phyloP scores from a whole-genome alignment of 2,113 vertebrate genomes.

The Fulica atra region DNA sequence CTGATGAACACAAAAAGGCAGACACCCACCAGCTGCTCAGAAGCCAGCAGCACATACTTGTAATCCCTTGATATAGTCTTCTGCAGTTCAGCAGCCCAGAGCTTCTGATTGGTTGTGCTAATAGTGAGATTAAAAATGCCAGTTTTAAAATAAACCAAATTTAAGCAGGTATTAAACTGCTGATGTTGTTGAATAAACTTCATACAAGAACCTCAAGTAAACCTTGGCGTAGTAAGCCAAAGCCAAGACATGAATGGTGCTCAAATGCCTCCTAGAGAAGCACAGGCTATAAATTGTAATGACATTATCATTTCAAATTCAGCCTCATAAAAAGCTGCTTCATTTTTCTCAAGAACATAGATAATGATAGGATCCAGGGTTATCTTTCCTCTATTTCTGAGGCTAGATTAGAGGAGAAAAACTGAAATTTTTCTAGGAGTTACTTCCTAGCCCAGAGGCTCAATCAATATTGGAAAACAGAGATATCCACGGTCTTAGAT shows the following conservation, averaged over 20 bases:
- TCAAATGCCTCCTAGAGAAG: neutral
- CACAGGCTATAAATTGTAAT: neutral
- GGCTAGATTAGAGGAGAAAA: neutral
- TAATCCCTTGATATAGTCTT: constrained; percentile 94
- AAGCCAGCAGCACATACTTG: constrained; percentile 96
- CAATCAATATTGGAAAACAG: neutral
- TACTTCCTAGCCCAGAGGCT: neutral
- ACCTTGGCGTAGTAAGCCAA: neutral
- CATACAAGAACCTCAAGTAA: neutral
- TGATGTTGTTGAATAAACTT: neutral
- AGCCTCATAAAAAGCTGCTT: neutral
- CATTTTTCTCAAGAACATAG: neutral
- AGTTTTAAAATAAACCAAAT: neutral
- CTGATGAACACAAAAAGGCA: constrained; percentile 97
- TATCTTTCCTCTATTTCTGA: neutral
- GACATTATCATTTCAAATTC: neutral
- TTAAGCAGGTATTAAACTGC: neutral
- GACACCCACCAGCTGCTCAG: constrained; percentile 96
- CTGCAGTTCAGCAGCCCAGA: constrained; percentile 96
- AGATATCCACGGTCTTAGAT: neutral
- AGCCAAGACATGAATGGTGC: neutral
- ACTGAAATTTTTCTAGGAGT: neutral
- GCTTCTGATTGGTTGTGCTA: constrained; percentile 98
- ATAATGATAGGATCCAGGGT: neutral
- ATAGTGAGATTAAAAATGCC: neutral